Evolutionary conservation across 2,888 invertebrate species (phyloP).

Genomic region (Zonitis immaculata): DNA sequence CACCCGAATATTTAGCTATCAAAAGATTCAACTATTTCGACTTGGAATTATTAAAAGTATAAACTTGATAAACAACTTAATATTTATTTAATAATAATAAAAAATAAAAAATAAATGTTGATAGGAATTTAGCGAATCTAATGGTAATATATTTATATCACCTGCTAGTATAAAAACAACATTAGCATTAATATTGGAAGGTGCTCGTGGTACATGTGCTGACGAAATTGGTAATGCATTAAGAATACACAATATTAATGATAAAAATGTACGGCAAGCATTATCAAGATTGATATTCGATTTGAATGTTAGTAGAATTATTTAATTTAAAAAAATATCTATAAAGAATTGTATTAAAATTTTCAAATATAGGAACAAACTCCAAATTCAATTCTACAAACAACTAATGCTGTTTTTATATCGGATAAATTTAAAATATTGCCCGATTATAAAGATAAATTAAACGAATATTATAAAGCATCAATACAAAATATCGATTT

Average conservation of each 20-base stretch:
- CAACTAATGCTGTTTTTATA: constrained; percentile 52
- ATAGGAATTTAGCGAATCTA: constrained; percentile 31
- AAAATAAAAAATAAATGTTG: constrained; percentile 11
- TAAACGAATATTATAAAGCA: constrained; percentile 52
- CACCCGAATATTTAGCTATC: constrained; percentile 10
- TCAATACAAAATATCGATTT: constrained; percentile 54
- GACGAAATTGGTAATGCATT: constrained; percentile 56
- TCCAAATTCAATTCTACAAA: constrained; percentile 39
- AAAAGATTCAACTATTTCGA: constrained; percentile 43
- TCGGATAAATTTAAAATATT: constrained; percentile 47
- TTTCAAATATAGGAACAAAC: not conserved
- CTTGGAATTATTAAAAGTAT: constrained; percentile 41
- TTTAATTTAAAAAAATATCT: not conserved
- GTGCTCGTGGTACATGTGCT: constrained; percentile 55
- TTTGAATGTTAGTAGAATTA: constrained; percentile 27
- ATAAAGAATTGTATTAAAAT: too few relatives aligned
- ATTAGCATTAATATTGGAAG: constrained; percentile 61
- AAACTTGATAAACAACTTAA: too few relatives aligned
- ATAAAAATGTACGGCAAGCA: constrained; percentile 25
- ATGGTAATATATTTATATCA: constrained; percentile 61
- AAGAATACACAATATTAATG: constrained; percentile 45
- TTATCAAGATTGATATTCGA: constrained; percentile 27
- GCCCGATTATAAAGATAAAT: constrained; percentile 47
- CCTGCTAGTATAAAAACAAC: constrained; percentile 62
- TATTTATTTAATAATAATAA: too few relatives aligned